A percentile compares a stretch with the other conserved stretches of the same genome.
These are phyloP conservation scores for Pleuronectes platessa DNA, from an alignment of 2,113 vertebrate genomes.

Conservation along the genomic window DNA sequence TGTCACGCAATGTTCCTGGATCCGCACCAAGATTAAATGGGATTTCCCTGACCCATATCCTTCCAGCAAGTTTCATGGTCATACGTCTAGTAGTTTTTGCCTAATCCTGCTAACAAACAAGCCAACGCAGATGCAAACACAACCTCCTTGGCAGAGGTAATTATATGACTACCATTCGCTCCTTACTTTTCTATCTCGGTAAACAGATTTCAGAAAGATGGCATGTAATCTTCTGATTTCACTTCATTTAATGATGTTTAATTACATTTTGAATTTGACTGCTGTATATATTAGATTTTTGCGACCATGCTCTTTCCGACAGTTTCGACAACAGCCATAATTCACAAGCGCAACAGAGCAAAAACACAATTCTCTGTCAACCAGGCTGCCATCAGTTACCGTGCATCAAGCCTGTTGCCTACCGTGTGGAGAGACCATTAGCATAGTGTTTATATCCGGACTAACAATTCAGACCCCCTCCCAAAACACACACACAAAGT, in stretches of 20 bases:
- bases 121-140: no score
- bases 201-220: neutral
- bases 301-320: neutral
- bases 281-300: neutral
- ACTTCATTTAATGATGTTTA: no score
- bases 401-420: neutral
- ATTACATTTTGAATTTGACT: neutral
- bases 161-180: no score
- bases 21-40: no score
- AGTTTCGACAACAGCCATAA: neutral
- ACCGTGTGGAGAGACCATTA: slow-evolving; percentile 46
- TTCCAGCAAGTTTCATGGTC: no score
- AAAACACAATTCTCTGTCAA: neutral
- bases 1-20: no score
- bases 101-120: no score
- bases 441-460: slow-evolving; percentile 44
- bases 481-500: slow-evolving; percentile 26
- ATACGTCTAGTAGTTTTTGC: no score
- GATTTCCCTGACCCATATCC: no score
- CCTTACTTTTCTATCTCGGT: neutral
- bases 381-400: neutral
- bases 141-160: no score
- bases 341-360: neutral
- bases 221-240: no score
- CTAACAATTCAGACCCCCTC: slow-evolving; percentile 22